Evolutionary conservation across 2,113 vertebrate genomes (phyloP).

Genomic region (Ondatra zibethicus): DNA sequence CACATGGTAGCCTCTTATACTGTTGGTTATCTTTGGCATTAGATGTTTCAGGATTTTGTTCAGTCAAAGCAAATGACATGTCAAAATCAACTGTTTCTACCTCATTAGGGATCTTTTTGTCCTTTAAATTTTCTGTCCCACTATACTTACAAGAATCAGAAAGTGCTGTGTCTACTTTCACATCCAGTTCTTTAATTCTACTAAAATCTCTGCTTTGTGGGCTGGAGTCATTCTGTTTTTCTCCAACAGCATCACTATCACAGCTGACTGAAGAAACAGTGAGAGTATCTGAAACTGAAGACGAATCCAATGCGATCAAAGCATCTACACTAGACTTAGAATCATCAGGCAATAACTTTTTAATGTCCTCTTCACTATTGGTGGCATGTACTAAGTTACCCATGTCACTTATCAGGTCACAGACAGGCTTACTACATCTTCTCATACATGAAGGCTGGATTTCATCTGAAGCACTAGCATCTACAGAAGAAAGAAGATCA

Average conservation of each 20-base stretch:
- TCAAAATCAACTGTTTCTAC: conserved; percentile 64
- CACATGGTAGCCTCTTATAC: conserved; percentile 56
- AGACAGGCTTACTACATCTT: conserved; percentile 91
- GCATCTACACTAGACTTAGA: conserved; percentile 82
- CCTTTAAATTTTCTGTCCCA: conserved; percentile 57
- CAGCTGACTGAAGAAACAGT: conserved; percentile 56
- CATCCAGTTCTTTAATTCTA: conserved; percentile 71
- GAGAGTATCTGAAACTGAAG: conserved; percentile 74
- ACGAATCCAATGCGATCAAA: conserved; percentile 86
- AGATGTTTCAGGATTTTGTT: conserved; percentile 40
- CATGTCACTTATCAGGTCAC: conserved; percentile 95
- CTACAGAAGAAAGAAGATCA: conserved; percentile 95
- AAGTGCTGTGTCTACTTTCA: conserved; percentile 34
- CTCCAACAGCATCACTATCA: conserved; percentile 13
- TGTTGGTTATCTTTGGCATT: conserved; percentile 75
- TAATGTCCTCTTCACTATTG: conserved; percentile 86
- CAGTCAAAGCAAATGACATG: background rate
- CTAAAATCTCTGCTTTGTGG: conserved; percentile 64
- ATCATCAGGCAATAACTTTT: conserved; percentile 84
- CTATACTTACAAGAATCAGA: conserved; percentile 13
- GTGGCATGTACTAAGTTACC: conserved; percentile 87
- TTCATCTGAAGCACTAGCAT: conserved; percentile 85
- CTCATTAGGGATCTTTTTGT: conserved; percentile 38
- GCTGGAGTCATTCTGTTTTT: conserved; percentile 60
- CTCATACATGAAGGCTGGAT: conserved; percentile 86